Evolutionary conservation across 2,888 invertebrate genomes (phyloP).

Genomic region (Leptogaster cylindrica): DNA sequence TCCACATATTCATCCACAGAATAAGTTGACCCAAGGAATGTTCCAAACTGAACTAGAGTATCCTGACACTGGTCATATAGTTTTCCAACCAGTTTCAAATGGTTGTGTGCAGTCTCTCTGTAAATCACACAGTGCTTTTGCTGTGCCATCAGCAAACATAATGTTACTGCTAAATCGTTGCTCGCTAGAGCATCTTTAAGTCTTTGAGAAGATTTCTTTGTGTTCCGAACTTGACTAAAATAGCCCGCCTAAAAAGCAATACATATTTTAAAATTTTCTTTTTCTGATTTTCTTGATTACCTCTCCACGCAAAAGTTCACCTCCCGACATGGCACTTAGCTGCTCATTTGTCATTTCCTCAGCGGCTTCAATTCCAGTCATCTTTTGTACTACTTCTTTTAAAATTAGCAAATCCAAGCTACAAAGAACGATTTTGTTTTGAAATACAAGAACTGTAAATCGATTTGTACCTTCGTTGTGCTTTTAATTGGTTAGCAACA

Average conservation of each 20-base stretch:
- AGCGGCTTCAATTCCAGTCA: constrained; percentile 97
- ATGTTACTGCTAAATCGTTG: constrained; percentile 89
- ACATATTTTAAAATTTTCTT: constrained; percentile 9
- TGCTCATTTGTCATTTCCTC: constrained; percentile 97
- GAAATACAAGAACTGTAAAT: neutral
- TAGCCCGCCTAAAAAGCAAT: constrained; percentile 82
- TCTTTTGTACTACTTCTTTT: constrained; percentile 98
- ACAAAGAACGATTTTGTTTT: constrained; percentile 46
- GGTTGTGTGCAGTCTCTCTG: constrained; percentile 78
- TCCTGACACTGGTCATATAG: constrained; percentile 94
- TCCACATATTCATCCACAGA: constrained; percentile 94
- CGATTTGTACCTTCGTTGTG: constrained; percentile 94
- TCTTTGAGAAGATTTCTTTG: constrained; percentile 91
- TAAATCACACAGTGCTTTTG: constrained; percentile 96
- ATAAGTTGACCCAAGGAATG: constrained; percentile 91
- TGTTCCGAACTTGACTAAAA: constrained; percentile 95
- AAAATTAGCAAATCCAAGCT: constrained; percentile 90
- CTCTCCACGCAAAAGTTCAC: constrained; percentile 91
- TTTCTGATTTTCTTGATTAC: constrained; percentile 10
- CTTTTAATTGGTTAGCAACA: constrained; percentile 95
- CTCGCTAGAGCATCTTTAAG: constrained; percentile 94
- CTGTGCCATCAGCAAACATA: constrained; percentile 95
- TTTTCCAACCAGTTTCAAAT: constrained; percentile 86
- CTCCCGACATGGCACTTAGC: constrained; percentile 95
- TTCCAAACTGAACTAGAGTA: constrained; percentile 96